phyloP scores from a whole-genome alignment of 2,797 vertebrate species.

The Huso huso region DNA sequence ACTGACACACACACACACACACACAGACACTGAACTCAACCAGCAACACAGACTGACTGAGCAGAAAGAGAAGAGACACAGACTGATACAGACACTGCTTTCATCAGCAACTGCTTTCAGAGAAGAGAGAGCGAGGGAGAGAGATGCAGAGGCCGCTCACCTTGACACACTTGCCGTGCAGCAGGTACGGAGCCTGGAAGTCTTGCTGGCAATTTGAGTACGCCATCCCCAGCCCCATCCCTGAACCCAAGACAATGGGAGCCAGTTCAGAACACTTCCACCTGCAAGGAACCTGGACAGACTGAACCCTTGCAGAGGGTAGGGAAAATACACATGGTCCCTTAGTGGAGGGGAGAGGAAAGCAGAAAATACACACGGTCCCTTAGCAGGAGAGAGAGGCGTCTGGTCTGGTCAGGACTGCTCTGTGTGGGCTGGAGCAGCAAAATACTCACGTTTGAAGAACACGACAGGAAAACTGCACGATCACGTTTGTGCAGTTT shows the following conservation, averaged over 20 bases:
- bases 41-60: neutral
- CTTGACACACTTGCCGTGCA: conserved; percentile 79
- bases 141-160: conserved; percentile 41
- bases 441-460: conserved; percentile 94
- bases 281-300: no score
- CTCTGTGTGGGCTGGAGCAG: no score
- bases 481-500: no score
- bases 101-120: conserved; percentile 6
- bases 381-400: neutral
- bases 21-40: neutral
- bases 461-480: conserved; percentile 78
- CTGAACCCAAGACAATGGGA: conserved; percentile 76
- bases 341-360: no score
- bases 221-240: conserved; percentile 82
- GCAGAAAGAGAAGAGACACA: conserved; percentile 1
- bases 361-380: no score
- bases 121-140: neutral
- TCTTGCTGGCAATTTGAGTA: conserved; percentile 88
- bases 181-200: conserved; percentile 74
- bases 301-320: no score
- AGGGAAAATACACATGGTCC: neutral
- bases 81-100: neutral
- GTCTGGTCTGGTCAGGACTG: no score
- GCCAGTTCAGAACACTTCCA: no score
- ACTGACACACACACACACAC: neutral